These are phyloP conservation scores for Pseudonaja textilis DNA, from an alignment of 2,113 vertebrate genomes.

Conservation along the genomic window DNA sequence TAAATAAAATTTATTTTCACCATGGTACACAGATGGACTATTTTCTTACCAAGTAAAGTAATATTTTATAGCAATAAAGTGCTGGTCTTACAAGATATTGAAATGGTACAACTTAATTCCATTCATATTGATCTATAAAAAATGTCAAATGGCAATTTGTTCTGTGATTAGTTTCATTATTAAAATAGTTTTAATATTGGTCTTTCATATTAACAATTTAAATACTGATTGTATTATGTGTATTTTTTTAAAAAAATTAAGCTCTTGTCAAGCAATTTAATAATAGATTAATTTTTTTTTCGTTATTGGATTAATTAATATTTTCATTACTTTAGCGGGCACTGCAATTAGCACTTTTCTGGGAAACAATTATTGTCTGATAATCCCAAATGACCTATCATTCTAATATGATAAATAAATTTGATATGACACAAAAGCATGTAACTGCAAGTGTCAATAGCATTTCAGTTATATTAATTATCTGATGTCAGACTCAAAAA, in stretches of 20 bases:
- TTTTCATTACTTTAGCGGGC: constrained; percentile 15
- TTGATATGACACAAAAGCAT: neutral
- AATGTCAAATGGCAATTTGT: constrained; percentile 1
- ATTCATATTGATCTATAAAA: neutral
- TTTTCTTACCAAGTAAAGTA: neutral
- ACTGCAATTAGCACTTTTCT: constrained; percentile 10
- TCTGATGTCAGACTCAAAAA: neutral
- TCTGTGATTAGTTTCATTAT: neutral
- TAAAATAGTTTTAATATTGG: constrained; percentile 9
- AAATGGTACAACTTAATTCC: neutral
- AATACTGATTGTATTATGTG: neutral
- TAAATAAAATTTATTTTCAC: neutral
- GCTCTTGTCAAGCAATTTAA: constrained; percentile 16
- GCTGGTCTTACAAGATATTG: neutral
- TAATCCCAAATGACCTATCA: neutral
- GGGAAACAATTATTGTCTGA: constrained; percentile 6
- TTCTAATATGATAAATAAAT: constrained; percentile 18
- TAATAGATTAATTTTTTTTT: constrained; percentile 9
- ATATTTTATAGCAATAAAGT: neutral
- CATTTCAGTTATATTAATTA: neutral
- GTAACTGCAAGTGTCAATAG: neutral
- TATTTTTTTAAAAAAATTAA: neutral
- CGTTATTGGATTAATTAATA: constrained; percentile 26
- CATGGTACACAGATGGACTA: neutral
- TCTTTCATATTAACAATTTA: constrained; percentile 5